Conservation (phyloP, 1,140 invertebrate genomes). For the Mycetomoellerius zeteki region DNA sequence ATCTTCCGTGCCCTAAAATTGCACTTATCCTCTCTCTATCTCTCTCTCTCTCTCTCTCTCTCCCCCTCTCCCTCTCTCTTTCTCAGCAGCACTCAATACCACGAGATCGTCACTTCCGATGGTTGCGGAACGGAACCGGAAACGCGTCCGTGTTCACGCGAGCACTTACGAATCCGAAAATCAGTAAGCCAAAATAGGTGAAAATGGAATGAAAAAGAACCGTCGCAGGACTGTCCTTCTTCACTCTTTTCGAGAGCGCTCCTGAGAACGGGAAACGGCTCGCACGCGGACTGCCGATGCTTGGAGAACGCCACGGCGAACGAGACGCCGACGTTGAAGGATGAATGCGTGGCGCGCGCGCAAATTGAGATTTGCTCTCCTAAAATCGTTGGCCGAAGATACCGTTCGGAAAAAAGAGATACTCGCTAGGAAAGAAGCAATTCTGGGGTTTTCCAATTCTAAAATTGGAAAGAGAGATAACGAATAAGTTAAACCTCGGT, state of each 20-base stretch:
- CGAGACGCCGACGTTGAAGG: constrained; percentile 61
- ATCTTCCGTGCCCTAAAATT: not conserved
- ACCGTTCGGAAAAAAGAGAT: not conserved
- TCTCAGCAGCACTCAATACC: not conserved
- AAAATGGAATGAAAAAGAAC: not conserved
- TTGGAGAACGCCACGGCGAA: constrained; percentile 50
- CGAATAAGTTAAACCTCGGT: too few species aligned
- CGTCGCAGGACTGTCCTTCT: not conserved
- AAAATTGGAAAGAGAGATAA: too few species aligned
- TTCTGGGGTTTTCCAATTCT: not conserved
- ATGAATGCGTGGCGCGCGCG: constrained; percentile 58
- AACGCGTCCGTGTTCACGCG: not conserved
- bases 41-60: not conserved
- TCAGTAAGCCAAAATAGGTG: not conserved
- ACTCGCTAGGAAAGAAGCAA: not conserved
- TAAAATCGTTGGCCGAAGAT: not conserved
- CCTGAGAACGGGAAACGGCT: constrained; percentile 54
- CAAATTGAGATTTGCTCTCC: constrained; percentile 29
- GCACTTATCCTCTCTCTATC: not conserved
- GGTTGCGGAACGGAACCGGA: not conserved
- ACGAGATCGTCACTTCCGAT: not conserved
- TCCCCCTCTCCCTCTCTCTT: not conserved
- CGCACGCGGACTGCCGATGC: constrained; percentile 61
- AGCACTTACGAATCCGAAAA: constrained; percentile 7
- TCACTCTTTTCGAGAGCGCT: constrained; percentile 38